A percentile compares a stretch with the other conserved stretches of the same genome.
Conservation (phyloP, 2,888 invertebrate species). For the Muschampia plurimacula region DNA sequence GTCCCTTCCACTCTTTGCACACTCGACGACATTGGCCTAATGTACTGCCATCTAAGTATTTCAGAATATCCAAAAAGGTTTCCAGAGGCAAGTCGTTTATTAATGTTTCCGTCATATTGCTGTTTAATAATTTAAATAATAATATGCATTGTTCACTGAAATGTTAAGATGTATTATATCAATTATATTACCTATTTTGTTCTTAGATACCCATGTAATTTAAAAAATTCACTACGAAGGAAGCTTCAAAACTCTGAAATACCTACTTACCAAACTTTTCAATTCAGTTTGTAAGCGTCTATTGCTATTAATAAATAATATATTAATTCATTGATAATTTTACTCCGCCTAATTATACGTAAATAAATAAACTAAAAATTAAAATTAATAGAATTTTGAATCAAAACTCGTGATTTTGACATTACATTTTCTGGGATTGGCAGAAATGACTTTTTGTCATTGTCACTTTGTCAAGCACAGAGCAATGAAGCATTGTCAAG, state of each 20-base stretch:
- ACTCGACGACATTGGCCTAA: conserved; percentile 67
- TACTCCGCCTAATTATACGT: background rate
- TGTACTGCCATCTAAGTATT: conserved; percentile 61
- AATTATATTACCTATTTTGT: background rate
- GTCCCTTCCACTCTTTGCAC: conserved; percentile 65
- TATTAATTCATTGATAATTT: background rate
- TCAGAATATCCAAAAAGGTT: conserved; percentile 67
- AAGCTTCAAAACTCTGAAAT: background rate
- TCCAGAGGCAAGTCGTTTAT: conserved; percentile 64
- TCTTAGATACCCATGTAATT: background rate
- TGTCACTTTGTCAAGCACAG: no score
- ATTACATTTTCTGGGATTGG: conserved; percentile 38
- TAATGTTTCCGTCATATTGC: conserved; percentile 49
- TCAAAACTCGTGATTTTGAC: conserved; percentile 68
- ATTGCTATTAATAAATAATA: no score
- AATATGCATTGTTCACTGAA: conserved; percentile 7
- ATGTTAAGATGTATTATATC: background rate
- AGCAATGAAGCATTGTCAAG: no score
- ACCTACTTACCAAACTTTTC: background rate
- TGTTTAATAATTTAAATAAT: background rate
- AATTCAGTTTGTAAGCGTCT: background rate
- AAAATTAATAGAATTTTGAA: conserved; percentile 7
- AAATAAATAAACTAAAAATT: background rate
- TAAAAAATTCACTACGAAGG: background rate
- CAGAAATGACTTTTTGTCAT: background rate